These are phyloP conservation scores for Polyommatus icarus DNA, from an alignment of 2,888 invertebrate genomes.

Conservation along the genomic window DNA sequence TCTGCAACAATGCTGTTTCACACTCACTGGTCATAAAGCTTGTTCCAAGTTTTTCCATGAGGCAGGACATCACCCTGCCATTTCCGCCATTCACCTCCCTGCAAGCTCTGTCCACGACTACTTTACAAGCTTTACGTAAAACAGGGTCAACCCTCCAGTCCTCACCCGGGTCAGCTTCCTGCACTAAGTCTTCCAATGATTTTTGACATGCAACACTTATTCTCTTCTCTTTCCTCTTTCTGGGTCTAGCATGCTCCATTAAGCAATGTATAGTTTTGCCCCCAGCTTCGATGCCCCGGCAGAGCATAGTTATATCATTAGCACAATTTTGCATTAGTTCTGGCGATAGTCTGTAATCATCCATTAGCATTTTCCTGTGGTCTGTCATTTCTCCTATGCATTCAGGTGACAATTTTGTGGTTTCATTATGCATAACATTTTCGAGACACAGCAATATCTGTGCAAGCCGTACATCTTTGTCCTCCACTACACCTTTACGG, in stretches of 20 bases:
- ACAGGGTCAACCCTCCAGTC: slow-evolving; percentile 98
- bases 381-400: slow-evolving; percentile 95
- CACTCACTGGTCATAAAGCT: slow-evolving; percentile 93
- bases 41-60: slow-evolving; percentile 95
- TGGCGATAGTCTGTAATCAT: slow-evolving; percentile 95
- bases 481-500: slow-evolving; percentile 88
- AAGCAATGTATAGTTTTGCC: slow-evolving; percentile 97
- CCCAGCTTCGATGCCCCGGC: slow-evolving; percentile 87
- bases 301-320: slow-evolving; percentile 89
- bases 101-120: slow-evolving; percentile 90
- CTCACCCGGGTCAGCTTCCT: slow-evolving; percentile 95
- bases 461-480: slow-evolving; percentile 91
- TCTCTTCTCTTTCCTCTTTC: slow-evolving; percentile 82
- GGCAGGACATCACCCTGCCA: slow-evolving; percentile 93
- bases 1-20: slow-evolving; percentile 94
- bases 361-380: slow-evolving; percentile 94
- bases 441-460: slow-evolving; percentile 97
- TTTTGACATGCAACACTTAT: slow-evolving; percentile 86
- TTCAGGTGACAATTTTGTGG: slow-evolving; percentile 85
- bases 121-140: slow-evolving; percentile 90
- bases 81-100: slow-evolving; percentile 86
- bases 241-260: slow-evolving; percentile 90
- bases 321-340: slow-evolving; percentile 94
- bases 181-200: slow-evolving; percentile 89
- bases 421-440: slow-evolving; percentile 85